Conservation (phyloP, 2,797 vertebrate genomes). For the Rachycentron canadum region DNA sequence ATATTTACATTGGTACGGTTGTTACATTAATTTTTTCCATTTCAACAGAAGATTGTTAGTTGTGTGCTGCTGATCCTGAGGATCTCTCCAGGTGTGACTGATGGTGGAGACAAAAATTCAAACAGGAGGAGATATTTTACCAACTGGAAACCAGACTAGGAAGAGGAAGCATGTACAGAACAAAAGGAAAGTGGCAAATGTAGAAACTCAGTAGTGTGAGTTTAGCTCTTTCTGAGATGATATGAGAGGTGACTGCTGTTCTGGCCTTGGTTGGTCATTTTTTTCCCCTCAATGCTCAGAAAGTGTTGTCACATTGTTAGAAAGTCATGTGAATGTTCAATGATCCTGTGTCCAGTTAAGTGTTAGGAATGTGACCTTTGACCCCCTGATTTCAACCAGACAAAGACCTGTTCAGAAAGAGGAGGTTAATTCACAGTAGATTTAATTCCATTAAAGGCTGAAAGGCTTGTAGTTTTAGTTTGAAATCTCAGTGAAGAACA, state of each 20-base stretch:
- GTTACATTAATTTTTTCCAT: background rate
- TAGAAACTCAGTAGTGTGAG: too few species aligned
- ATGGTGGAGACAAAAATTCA: background rate
- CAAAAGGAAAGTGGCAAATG: too few species aligned
- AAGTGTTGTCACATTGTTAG: background rate
- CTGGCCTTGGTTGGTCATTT: background rate
- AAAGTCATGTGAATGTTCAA: background rate
- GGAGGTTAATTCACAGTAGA: background rate
- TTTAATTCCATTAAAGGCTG: too few species aligned
- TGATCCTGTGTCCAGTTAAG: background rate
- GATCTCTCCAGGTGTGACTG: background rate
- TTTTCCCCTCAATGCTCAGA: too few species aligned
- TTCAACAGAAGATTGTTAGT: background rate
- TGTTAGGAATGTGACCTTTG: constrained; percentile 7
- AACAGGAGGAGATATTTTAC: background rate
- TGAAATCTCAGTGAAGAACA: background rate
- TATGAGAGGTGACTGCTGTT: too few species aligned
- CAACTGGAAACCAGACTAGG: too few species aligned
- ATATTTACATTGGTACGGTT: background rate
- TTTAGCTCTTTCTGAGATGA: too few species aligned
- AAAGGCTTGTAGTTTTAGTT: too few species aligned
- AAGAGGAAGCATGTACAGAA: too few species aligned
- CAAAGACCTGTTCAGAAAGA: background rate
- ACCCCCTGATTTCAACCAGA: background rate
- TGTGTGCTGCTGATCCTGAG: background rate